phyloP scores from a whole-genome alignment of 2,113 vertebrate genomes.

The Muntiacus muntjak region DNA sequence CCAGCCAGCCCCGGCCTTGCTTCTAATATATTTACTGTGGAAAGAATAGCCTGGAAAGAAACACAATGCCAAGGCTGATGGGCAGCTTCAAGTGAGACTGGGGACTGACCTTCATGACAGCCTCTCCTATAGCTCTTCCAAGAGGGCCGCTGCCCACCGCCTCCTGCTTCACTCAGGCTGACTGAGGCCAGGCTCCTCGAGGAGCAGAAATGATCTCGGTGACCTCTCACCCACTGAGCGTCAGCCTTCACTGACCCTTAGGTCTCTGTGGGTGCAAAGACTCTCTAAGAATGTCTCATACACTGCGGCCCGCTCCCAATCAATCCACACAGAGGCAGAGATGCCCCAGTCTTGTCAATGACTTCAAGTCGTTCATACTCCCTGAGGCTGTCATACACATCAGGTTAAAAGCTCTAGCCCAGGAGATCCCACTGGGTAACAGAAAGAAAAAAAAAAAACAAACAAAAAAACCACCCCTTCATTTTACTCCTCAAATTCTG shows the following conservation, averaged over 20 bases:
- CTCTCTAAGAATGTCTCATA: slow-evolving; percentile 33
- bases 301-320: background rate
- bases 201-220: slow-evolving; percentile 18
- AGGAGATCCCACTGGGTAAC: background rate
- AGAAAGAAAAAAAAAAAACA: background rate
- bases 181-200: background rate
- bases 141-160: background rate
- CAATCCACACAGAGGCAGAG: background rate
- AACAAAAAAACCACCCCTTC: background rate
- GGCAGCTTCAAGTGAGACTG: background rate
- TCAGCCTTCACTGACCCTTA: slow-evolving; percentile 18
- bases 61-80: background rate
- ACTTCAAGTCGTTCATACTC: background rate
- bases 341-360: background rate
- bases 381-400: background rate
- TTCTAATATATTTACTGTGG: background rate
- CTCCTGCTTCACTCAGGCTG: slow-evolving; percentile 8
- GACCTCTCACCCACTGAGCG: background rate
- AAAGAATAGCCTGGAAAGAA: slow-evolving; percentile 26
- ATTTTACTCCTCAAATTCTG: slow-evolving; percentile 1
- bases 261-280: slow-evolving; percentile 41
- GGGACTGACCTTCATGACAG: background rate
- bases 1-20: background rate
- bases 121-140: slow-evolving; percentile 18
- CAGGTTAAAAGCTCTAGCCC: background rate